Evolutionary conservation across 2,797 vertebrate species (phyloP).

Genomic region (Gallinago stenura): DNA sequence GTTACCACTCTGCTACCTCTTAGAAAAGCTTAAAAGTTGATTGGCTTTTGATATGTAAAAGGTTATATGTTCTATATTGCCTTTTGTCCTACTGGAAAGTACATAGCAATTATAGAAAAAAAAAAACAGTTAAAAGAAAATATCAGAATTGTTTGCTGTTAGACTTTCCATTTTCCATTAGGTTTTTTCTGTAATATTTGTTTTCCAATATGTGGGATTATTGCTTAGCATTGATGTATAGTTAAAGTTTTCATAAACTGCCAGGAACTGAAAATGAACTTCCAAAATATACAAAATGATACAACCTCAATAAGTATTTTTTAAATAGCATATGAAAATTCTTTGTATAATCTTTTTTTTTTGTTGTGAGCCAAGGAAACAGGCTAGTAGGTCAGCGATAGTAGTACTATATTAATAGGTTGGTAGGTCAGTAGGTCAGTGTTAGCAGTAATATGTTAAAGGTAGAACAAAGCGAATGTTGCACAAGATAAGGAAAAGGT

Average conservation of each 20-base stretch:
- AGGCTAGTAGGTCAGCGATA: no score
- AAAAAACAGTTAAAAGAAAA: constrained; percentile 44
- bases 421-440: no score
- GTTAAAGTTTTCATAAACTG: constrained; percentile 40
- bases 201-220: constrained; percentile 62
- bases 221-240: neutral
- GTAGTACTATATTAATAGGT: no score
- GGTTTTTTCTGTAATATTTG: constrained; percentile 21
- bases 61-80: neutral
- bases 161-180: constrained; percentile 24
- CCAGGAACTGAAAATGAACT: constrained; percentile 57
- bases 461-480: no score
- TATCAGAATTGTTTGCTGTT: constrained; percentile 37
- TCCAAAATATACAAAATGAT: constrained; percentile 36
- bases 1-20: constrained; percentile 30
- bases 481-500: no score
- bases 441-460: no score
- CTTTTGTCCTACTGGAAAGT: constrained; percentile 44
- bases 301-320: neutral
- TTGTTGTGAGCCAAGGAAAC: no score
- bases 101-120: constrained; percentile 19
- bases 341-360: constrained; percentile 13
- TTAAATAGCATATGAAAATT: neutral
- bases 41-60: neutral
- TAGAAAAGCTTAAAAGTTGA: constrained; percentile 26